Base-by-base conservation (phyloP, 2,797 vertebrate species). In the Alfaro cultratus region DNA sequence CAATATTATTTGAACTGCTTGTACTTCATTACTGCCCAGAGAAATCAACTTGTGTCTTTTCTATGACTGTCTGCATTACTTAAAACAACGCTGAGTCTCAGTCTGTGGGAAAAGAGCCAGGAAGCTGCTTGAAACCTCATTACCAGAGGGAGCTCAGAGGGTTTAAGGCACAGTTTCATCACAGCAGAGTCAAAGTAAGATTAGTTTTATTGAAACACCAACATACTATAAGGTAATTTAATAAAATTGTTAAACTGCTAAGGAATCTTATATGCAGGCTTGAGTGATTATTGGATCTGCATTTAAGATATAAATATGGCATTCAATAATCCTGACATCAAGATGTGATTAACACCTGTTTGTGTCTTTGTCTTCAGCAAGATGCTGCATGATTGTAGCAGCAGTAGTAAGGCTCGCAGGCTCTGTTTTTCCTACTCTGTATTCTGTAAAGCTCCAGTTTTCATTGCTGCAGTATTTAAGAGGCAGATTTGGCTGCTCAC, bases 401-500 rank as follows among this genome's bases (percentile, higher is more conserved):
- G 49, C 49, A 51, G 60, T 16, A 36, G 13, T 67, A 34, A 13
- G 7, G 68, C 49, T 41, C 31, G 18, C 72, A 55, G 29, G 36
- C 45, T 77, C 62, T 23, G 62, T 71, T 67, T 71, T 8, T 2
- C 62, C 45, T 53, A 9, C 36, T 84, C 84, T 85, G 57, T 73
- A 75, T 79, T 81, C 41, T 83, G 45, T 78, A 21, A 81, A 6
- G 15, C 57, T 64, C 23, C 57, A 62, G 81, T 71, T 83, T 85
- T 84, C 47, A 74, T 55, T 80, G 79, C 72, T 45, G 53, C 81
- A 87, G 80, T 73, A 51, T 89, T 94, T 93, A 80, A 92, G 94
- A 93, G 88, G 88, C 87, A 93, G 89, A 93, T 90, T 89, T 60
- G 13, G 31, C 80, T 89, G 75, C 84, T 84, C 73, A 78, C 80